A percentile compares a stretch with the other conserved stretches of the same genome.
Evolutionary conservation across 2,888 invertebrate species (phyloP).

Genomic region (Podotricha telesiphe): DNA sequence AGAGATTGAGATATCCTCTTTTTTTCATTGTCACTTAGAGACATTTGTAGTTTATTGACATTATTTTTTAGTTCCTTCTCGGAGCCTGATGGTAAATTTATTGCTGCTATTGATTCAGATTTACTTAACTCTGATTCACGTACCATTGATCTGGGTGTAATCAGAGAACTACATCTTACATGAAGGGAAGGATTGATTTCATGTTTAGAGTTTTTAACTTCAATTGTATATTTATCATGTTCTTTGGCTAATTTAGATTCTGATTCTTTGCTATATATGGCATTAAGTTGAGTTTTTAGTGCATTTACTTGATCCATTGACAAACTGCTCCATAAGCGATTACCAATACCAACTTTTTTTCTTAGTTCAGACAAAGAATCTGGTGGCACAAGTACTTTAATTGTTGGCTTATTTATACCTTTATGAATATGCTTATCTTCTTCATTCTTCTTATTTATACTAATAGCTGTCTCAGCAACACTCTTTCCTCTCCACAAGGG

Average conservation of each 20-base stretch:
- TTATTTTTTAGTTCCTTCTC: constrained; percentile 78
- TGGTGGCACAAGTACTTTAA: constrained; percentile 55
- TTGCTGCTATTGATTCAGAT: constrained; percentile 84
- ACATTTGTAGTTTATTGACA: constrained; percentile 78
- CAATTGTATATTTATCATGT: constrained; percentile 84
- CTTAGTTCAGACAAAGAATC: constrained; percentile 74
- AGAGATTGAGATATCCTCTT: constrained; percentile 88
- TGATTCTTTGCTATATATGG: constrained; percentile 89
- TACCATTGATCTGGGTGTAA: constrained; percentile 69
- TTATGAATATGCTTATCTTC: constrained; percentile 51
- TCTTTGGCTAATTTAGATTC: constrained; percentile 69
- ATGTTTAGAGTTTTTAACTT: constrained; percentile 76
- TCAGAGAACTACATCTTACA: constrained; percentile 84
- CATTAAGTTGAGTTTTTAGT: constrained; percentile 90
- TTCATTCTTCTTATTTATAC: constrained; percentile 85
- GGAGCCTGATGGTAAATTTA: constrained; percentile 70
- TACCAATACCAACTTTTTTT: constrained; percentile 86
- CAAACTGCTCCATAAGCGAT: constrained; percentile 91
- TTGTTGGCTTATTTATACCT: constrained; percentile 55
- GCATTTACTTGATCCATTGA: constrained; percentile 93
- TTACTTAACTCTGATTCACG: constrained; percentile 71
- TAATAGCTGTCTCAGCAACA: constrained; percentile 90
- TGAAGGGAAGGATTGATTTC: constrained; percentile 72
- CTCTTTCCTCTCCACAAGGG: constrained; percentile 93
- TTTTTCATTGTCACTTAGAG: constrained; percentile 87